Evolutionary conservation across 2,113 vertebrate species (phyloP).

Genomic region (Ageneiosus marmoratus): DNA sequence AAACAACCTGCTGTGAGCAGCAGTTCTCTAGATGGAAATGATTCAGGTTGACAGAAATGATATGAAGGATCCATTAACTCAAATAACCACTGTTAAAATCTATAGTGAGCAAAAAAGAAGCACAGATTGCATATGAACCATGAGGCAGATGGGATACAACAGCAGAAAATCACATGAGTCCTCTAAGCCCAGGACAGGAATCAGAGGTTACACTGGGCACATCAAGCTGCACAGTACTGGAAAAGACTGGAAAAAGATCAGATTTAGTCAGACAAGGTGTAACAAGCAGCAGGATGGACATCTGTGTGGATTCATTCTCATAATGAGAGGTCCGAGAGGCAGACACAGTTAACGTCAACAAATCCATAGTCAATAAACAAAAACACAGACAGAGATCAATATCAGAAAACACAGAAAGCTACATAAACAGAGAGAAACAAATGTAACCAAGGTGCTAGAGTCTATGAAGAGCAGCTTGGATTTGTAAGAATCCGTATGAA

Average conservation of each 20-base stretch:
- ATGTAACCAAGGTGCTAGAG: not conserved
- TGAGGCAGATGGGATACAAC: not conserved
- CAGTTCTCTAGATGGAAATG: not conserved
- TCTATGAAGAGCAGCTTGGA: not conserved
- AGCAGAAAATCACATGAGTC: not conserved
- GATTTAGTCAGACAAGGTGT: not conserved
- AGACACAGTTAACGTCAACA: not conserved
- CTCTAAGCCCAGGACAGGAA: not conserved
- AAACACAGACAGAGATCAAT: not conserved
- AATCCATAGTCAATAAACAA: not conserved
- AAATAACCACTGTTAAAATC: not conserved
- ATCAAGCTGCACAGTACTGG: not conserved
- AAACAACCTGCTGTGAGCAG: not conserved
- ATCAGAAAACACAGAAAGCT: not conserved
- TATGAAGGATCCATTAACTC: not conserved
- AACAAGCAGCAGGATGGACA: not conserved
- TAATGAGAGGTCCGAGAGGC: not conserved
- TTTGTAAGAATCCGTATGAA: not conserved
- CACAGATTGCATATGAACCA: not conserved
- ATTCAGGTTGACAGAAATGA: not conserved
- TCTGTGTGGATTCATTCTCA: not conserved
- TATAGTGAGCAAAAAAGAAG: not conserved
- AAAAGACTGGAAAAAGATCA: not conserved
- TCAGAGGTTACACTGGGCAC: not conserved
- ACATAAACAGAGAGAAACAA: not conserved